Evolutionary conservation across 2,113 vertebrate genomes (phyloP).

Genomic region (Origma solitaria): DNA sequence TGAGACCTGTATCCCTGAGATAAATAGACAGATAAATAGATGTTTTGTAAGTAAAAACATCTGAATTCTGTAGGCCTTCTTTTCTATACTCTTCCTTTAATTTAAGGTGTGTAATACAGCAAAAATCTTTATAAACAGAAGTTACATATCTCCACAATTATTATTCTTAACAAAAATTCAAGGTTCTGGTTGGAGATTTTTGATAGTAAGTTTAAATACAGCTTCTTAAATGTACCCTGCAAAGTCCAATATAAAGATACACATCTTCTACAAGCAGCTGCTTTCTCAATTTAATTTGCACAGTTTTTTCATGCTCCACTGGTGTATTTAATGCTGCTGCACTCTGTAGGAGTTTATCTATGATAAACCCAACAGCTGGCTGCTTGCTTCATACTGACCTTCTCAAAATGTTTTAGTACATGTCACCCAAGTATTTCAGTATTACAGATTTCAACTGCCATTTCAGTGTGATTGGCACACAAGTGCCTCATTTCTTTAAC

Average conservation of each 20-base stretch:
- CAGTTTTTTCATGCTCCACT: constrained; percentile 93
- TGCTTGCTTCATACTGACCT: constrained; percentile 84
- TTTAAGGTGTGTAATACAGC: neutral
- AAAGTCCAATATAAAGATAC: constrained; percentile 92
- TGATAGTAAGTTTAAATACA: constrained; percentile 67
- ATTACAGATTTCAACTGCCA: constrained; percentile 60
- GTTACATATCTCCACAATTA: constrained; percentile 16
- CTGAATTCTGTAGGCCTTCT: neutral
- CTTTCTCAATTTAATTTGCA: constrained; percentile 92
- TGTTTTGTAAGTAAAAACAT: neutral
- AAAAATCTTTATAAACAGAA: neutral
- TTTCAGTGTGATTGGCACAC: constrained; percentile 64
- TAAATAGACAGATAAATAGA: neutral
- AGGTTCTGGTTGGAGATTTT: constrained; percentile 48
- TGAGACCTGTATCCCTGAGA: neutral
- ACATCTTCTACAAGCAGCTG: constrained; percentile 87
- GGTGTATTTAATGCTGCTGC: constrained; percentile 90
- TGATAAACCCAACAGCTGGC: constrained; percentile 88
- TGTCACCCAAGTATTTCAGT: constrained; percentile 56
- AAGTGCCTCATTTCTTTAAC: constrained; percentile 45
- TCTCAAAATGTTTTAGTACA: constrained; percentile 70
- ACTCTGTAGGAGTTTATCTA: constrained; percentile 87
- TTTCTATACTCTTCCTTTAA: neutral
- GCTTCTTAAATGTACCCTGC: constrained; percentile 16
- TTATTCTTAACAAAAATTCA: constrained; percentile 39